Evolutionary conservation across 2,113 vertebrate species (phyloP).

Genomic region (Catagonus wagneri): DNA sequence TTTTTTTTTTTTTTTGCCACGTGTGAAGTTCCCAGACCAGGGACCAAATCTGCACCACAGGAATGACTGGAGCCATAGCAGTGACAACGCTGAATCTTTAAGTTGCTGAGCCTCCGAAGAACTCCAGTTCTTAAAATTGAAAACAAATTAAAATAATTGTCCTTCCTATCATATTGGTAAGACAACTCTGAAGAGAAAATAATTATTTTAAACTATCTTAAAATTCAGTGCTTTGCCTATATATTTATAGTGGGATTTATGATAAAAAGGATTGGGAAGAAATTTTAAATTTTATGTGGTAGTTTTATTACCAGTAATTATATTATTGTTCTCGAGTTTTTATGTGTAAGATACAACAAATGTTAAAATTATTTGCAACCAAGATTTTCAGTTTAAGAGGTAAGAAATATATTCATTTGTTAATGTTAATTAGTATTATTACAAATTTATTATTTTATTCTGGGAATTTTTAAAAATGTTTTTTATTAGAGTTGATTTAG

Average conservation of each 20-base stretch:
- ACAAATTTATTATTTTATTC: neutral
- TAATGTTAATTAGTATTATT: neutral
- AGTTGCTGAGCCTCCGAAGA: too few relatives aligned
- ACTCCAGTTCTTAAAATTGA: neutral
- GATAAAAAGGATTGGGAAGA: neutral
- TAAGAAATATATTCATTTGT: neutral
- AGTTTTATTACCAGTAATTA: neutral
- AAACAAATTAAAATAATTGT: neutral
- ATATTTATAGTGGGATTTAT: neutral
- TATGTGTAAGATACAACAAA: neutral
- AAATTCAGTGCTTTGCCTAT: neutral
- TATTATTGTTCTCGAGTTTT: neutral
- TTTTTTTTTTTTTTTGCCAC: too few relatives aligned
- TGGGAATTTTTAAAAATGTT: too few relatives aligned
- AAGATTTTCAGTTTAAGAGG: neutral
- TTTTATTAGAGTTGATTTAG: too few relatives aligned
- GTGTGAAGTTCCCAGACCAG: too few relatives aligned
- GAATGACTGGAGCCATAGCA: too few relatives aligned
- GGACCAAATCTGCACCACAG: too few relatives aligned
- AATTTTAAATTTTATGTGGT: neutral
- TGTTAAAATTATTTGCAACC: neutral
- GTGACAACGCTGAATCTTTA: too few relatives aligned
- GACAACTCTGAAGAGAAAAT: neutral
- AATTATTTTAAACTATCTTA: neutral
- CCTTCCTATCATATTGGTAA: neutral